phyloP scores from a whole-genome alignment of 2,888 invertebrate species.

The Thymelicus lineola region DNA sequence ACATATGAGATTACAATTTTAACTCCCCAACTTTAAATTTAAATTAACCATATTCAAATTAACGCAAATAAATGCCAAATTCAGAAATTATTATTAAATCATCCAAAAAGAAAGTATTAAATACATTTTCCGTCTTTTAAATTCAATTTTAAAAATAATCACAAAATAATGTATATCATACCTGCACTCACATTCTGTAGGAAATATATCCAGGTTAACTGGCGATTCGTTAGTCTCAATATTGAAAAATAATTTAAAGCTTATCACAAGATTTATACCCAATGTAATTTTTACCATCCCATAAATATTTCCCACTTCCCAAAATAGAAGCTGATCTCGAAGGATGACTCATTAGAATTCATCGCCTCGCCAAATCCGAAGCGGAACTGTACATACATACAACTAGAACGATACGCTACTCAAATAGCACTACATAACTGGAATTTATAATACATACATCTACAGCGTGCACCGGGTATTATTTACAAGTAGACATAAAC shows the following conservation, averaged over 20 bases:
- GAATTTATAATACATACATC: constrained; percentile 60
- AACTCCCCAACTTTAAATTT: constrained; percentile 14
- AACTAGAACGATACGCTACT: constrained; percentile 40
- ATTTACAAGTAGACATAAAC: constrained; percentile 46
- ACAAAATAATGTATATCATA: constrained; percentile 70
- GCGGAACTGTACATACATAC: constrained; percentile 39
- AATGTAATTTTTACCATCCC: constrained; percentile 58
- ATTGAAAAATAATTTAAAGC: constrained; percentile 82
- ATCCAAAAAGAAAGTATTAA: neutral
- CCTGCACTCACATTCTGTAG: constrained; percentile 66
- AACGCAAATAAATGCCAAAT: constrained; percentile 19
- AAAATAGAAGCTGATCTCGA: constrained; percentile 27
- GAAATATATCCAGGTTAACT: constrained; percentile 60
- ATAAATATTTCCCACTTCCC: constrained; percentile 36
- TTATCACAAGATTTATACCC: constrained; percentile 72
- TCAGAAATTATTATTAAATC: neutral
- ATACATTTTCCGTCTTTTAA: neutral
- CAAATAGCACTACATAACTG: constrained; percentile 51
- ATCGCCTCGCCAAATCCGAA: constrained; percentile 23
- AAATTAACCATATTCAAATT: constrained; percentile 18
- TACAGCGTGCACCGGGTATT: constrained; percentile 50
- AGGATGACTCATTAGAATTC: constrained; percentile 44
- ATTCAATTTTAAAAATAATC: constrained; percentile 59
- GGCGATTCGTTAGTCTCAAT: constrained; percentile 55
- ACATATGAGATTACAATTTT: constrained; percentile 28